These are phyloP conservation scores for Ginglymostoma cirratum DNA, from an alignment of 2,113 vertebrate genomes.

Conservation along the genomic window DNA sequence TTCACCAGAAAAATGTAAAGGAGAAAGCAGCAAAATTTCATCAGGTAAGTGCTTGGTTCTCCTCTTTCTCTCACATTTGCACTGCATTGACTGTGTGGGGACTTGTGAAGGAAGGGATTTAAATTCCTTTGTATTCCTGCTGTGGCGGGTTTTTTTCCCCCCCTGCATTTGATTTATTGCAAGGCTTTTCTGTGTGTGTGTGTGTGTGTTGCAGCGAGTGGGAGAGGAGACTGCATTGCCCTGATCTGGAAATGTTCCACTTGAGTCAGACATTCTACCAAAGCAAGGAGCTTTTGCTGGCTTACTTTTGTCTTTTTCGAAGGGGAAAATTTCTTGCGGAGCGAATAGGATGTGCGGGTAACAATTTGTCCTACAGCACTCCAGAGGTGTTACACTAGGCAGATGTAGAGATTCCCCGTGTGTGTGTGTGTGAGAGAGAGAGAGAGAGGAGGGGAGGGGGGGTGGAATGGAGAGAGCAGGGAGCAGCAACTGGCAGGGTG, in stretches of 20 bases:
- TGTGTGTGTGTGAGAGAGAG: too few species aligned
- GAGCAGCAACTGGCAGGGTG: neutral
- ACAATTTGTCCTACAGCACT: conserved; percentile 1
- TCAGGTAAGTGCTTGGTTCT: neutral
- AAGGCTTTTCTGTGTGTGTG: neutral
- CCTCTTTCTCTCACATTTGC: neutral
- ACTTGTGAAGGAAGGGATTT: neutral
- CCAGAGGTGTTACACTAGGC: conserved; percentile 1
- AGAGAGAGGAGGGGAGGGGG: too few species aligned
- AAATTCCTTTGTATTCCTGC: conserved; percentile 29
- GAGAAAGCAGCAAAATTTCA: neutral
- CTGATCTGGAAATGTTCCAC: neutral
- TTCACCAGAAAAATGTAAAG: conserved; percentile 37
- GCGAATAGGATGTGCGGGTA: neutral
- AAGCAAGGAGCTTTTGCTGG: neutral
- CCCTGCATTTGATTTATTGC: neutral
- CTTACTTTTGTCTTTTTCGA: neutral
- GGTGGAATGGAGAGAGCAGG: neutral
- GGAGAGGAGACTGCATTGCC: conserved; percentile 23
- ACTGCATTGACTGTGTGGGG: neutral
- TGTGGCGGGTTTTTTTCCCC: neutral
- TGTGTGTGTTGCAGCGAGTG: conserved; percentile 5
- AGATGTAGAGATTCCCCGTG: neutral
- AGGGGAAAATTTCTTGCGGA: neutral
- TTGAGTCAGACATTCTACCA: neutral